These are phyloP conservation scores for Progne subis DNA, from an alignment of 2,113 vertebrate species.

Conservation along the genomic window DNA sequence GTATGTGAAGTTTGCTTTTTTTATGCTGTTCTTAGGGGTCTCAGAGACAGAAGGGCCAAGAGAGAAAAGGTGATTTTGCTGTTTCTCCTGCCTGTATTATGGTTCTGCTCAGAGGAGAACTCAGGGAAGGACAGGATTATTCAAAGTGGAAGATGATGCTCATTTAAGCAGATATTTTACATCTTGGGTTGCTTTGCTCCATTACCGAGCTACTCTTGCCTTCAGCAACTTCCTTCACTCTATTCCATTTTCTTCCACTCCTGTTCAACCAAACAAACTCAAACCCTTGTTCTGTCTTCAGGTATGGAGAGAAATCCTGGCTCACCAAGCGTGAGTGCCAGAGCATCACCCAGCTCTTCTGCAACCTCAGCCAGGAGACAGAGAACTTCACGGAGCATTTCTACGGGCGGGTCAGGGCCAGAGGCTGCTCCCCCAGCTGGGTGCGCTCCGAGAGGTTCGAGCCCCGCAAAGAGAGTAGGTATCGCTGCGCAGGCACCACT, in stretches of 20 bases:
- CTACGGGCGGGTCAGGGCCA: slow-evolving; percentile 62
- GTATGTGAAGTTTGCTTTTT: slow-evolving; percentile 18
- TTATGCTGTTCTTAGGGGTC: background rate
- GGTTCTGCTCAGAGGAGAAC: background rate
- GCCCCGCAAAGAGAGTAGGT: slow-evolving; percentile 71
- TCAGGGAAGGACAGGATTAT: background rate
- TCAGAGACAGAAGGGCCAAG: background rate
- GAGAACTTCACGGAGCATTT: slow-evolving; percentile 49
- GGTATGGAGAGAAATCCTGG: slow-evolving; percentile 75
- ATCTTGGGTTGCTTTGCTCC: background rate
- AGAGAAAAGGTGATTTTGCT: background rate
- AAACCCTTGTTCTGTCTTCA: background rate
- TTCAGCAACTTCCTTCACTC: background rate
- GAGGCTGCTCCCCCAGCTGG: slow-evolving; percentile 22
- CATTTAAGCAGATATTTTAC: background rate
- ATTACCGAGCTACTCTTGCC: background rate
- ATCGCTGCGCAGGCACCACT: background rate
- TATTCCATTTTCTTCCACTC: background rate
- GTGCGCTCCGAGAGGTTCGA: slow-evolving; percentile 51
- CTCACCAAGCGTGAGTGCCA: slow-evolving; percentile 71
- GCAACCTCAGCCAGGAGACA: slow-evolving; percentile 73
- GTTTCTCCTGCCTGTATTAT: background rate
- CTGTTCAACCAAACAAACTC: background rate
- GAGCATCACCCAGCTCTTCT: slow-evolving; percentile 53
- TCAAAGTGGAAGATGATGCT: background rate